phyloP scores from a whole-genome alignment of 2,113 vertebrate genomes.

The Cololabis saira region DNA sequence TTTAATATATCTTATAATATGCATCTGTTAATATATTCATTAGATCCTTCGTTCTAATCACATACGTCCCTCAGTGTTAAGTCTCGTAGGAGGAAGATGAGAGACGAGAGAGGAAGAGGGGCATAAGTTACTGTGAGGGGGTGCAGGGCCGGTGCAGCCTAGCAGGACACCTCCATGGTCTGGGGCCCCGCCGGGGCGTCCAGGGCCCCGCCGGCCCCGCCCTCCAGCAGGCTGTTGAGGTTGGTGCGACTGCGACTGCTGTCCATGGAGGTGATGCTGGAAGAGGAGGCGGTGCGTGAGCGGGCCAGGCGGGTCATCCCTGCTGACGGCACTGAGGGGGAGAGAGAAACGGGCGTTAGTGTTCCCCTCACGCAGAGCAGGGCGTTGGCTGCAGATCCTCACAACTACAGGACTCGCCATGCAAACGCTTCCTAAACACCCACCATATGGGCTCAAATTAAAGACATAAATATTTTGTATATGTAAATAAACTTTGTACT shows the following conservation, averaged over 20 bases:
- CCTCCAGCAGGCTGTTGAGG: slow-evolving; percentile 86
- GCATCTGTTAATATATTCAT: slow-evolving; percentile 74
- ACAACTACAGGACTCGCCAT: slow-evolving; percentile 48
- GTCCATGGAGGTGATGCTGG: slow-evolving; percentile 92
- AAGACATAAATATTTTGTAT: too few species aligned
- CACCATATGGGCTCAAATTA: too few species aligned
- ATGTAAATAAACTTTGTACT: too few species aligned
- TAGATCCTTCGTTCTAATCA: slow-evolving; percentile 71
- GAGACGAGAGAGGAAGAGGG: slow-evolving; percentile 29
- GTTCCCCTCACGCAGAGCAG: slow-evolving; percentile 28
- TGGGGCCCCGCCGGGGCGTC: slow-evolving; percentile 86
- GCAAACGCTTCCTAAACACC: slow-evolving; percentile 57
- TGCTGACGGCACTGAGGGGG: slow-evolving; percentile 91
- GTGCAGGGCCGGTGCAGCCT: slow-evolving; percentile 54
- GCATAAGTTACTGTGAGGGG: slow-evolving; percentile 65
- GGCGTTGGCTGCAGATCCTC: slow-evolving; percentile 9
- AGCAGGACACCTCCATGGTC: slow-evolving; percentile 97
- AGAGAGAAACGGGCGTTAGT: slow-evolving; percentile 34
- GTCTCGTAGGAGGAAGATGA: slow-evolving; percentile 40
- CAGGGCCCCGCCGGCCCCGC: slow-evolving; percentile 77
- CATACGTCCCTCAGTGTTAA: slow-evolving; percentile 56
- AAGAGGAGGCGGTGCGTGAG: slow-evolving; percentile 93
- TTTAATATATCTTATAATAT: slow-evolving; percentile 69
- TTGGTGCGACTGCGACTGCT: slow-evolving; percentile 88
- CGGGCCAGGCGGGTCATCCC: slow-evolving; percentile 93